Conservation (phyloP, 2,888 invertebrate genomes). For the Auanema sp. region DNA sequence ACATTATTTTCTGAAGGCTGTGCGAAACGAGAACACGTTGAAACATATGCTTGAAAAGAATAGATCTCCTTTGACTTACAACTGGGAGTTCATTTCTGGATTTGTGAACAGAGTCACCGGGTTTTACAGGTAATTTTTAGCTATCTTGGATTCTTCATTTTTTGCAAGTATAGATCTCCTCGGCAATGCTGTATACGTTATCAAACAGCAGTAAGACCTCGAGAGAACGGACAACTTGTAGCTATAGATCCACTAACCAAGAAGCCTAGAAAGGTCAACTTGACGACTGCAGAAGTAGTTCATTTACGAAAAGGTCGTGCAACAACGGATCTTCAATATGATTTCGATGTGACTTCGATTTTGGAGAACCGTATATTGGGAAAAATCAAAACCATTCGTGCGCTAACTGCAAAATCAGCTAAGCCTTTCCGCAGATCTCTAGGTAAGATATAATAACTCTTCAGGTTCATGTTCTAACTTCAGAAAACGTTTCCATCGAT, state of each 20-base stretch:
- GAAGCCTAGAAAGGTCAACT: slow-evolving; percentile 36
- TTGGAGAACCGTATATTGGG: slow-evolving; percentile 27
- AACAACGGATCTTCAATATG: slow-evolving; percentile 77
- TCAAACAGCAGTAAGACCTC: slow-evolving; percentile 82
- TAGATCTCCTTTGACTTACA: slow-evolving; percentile 82
- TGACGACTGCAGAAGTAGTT: slow-evolving; percentile 34
- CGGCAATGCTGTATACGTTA: slow-evolving; percentile 89
- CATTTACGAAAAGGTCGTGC: slow-evolving; percentile 70
- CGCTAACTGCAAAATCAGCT: neutral
- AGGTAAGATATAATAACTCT: neutral
- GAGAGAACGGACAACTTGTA: slow-evolving; percentile 76
- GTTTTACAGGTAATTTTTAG: slow-evolving; percentile 44
- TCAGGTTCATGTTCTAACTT: neutral
- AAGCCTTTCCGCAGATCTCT: slow-evolving; percentile 22
- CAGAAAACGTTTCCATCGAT: slow-evolving; percentile 3
- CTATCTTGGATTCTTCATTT: neutral
- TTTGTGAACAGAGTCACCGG: slow-evolving; percentile 81
- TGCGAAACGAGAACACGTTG: slow-evolving; percentile 19
- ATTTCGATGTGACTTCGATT: slow-evolving; percentile 72
- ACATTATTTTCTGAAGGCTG: slow-evolving; percentile 22
- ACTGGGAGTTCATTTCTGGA: slow-evolving; percentile 94
- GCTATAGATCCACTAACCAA: slow-evolving; percentile 46
- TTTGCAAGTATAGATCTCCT: slow-evolving; percentile 76
- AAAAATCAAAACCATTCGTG: slow-evolving; percentile 21
- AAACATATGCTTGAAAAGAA: slow-evolving; percentile 68